These are phyloP conservation scores for Caenorhabditis latens DNA, from an alignment of 1,140 invertebrate species.

Conservation along the genomic window DNA sequence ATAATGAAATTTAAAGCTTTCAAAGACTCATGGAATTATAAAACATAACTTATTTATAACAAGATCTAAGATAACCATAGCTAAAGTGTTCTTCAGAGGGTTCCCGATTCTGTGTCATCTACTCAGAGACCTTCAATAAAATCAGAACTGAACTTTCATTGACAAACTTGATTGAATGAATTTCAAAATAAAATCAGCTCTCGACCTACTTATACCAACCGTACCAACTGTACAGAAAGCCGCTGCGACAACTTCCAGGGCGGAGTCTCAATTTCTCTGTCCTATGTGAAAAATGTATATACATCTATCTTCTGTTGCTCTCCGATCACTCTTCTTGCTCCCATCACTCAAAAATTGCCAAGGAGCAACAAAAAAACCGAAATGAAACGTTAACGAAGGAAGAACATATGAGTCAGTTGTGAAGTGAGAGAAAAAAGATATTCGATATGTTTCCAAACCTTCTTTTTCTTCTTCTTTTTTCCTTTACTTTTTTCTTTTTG, in stretches of 20 bases:
- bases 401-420: conserved; percentile 44
- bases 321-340: conserved; percentile 12
- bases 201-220: no score
- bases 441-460: conserved; percentile 24
- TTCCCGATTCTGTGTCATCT: no score
- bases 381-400: conserved; percentile 52
- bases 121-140: no score
- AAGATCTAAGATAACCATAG: no score
- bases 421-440: conserved; percentile 3
- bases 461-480: background rate
- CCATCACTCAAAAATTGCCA: conserved; percentile 36
- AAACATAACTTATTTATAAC: no score
- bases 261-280: background rate
- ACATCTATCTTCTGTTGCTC: conserved; percentile 37
- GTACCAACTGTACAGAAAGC: background rate
- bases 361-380: background rate
- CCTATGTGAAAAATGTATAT: background rate
- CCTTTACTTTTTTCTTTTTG: background rate
- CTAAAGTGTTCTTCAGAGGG: no score
- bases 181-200: no score
- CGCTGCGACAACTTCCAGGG: background rate
- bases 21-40: no score
- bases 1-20: no score
- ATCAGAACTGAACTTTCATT: no score
- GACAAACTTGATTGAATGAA: no score